Percentiles rank a stretch among this genome's conserved stretches.
Conservation (phyloP, 2,888 invertebrate genomes). For the Thumatha senex region DNA sequence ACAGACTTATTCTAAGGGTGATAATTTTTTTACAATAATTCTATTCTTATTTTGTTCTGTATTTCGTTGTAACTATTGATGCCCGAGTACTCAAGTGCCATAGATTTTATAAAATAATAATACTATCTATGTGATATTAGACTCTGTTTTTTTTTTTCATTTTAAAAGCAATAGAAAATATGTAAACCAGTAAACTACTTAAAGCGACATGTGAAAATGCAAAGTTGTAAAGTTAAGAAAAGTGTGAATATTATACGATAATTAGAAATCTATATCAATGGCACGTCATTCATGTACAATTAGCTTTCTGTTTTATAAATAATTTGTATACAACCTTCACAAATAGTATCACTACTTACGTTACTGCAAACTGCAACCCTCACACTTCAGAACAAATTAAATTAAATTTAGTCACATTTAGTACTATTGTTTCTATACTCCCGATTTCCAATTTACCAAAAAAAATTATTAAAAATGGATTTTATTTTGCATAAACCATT, state of each 20-base stretch:
- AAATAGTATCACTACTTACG: conserved; percentile 25
- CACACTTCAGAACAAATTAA: conserved; percentile 72
- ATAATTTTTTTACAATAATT: conserved; percentile 17
- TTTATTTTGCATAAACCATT: no score
- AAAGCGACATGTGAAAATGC: background rate
- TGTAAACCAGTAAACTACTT: background rate
- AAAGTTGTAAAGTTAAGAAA: background rate
- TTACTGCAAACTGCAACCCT: conserved; percentile 49
- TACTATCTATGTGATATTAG: conserved; percentile 10
- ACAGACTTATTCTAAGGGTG: conserved; percentile 1
- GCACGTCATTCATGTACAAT: conserved; percentile 11
- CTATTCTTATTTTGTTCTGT: conserved; percentile 3
- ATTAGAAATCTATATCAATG: conserved; percentile 8
- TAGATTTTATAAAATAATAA: conserved; percentile 10
- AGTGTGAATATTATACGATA: background rate
- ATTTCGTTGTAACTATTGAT: background rate
- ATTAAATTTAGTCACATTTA: conserved; percentile 73
- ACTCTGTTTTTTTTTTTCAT: background rate
- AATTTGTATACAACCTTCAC: conserved; percentile 4
- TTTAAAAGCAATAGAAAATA: background rate
- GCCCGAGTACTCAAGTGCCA: conserved; percentile 15
- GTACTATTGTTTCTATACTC: conserved; percentile 34
- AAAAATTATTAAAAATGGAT: no score
- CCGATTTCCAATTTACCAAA: background rate
- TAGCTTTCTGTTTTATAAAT: conserved; percentile 7